These are phyloP conservation scores for Cherax destructor DNA, from an alignment of 1,140 invertebrate genomes.

Conservation along the genomic window DNA sequence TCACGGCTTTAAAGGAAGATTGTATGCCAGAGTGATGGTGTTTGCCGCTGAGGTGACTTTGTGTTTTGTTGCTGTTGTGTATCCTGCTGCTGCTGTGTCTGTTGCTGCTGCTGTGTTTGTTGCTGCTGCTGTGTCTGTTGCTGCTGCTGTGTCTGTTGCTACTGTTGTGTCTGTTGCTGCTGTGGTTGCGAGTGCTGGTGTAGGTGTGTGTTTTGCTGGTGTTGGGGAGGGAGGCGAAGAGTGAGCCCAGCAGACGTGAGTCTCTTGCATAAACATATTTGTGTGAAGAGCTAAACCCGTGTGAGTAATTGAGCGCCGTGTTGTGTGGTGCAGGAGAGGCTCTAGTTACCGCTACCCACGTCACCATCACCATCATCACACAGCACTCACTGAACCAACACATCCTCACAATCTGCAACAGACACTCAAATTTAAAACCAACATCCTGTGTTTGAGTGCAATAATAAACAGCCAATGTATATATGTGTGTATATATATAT, in stretches of 20 bases:
- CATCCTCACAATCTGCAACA: constrained; percentile 1
- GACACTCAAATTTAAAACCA: neutral
- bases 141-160: too few relatives aligned
- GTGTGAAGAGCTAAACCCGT: too few relatives aligned
- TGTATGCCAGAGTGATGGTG: neutral
- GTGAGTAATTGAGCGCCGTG: too few relatives aligned
- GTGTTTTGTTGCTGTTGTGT: too few relatives aligned
- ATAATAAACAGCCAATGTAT: neutral
- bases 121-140: too few relatives aligned
- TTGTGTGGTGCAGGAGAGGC: neutral
- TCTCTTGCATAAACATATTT: neutral
- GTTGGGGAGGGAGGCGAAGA: neutral
- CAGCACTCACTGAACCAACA: neutral
- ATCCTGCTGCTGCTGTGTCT: too few relatives aligned
- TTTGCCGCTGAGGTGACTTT: neutral
- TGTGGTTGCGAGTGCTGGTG: neutral
- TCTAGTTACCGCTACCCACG: neutral
- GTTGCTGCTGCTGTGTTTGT: too few relatives aligned
- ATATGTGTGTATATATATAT: neutral
- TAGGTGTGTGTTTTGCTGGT: neutral
- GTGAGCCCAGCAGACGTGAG: neutral
- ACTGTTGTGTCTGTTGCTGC: neutral
- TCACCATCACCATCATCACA: neutral
- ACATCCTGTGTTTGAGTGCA: too few relatives aligned
- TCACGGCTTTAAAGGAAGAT: neutral